phyloP scores from a whole-genome alignment of 2,888 invertebrate species.

The Aphodius sticticus region DNA sequence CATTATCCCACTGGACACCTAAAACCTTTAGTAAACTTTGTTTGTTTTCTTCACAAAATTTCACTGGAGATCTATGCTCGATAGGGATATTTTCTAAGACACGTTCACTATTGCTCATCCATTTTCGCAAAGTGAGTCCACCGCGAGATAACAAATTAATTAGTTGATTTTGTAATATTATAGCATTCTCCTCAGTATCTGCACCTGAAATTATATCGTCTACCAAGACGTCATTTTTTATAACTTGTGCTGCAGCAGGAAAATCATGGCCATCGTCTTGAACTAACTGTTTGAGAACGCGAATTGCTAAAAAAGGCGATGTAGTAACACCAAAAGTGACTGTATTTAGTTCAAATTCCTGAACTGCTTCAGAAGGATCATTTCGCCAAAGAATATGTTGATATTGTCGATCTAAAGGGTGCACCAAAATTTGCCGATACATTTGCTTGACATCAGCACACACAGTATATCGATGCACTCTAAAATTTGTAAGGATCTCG shows the following conservation, averaged over 20 bases:
- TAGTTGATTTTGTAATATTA: not conserved
- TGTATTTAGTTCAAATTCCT: not conserved
- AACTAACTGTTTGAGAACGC: slow-evolving; percentile 7
- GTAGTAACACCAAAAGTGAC: slow-evolving; percentile 11
- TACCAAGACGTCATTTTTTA: slow-evolving; percentile 5
- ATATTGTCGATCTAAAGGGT: not conserved
- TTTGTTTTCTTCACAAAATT: too few species aligned
- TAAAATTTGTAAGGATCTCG: not conserved
- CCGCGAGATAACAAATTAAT: not conserved
- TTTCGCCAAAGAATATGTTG: slow-evolving; percentile 15
- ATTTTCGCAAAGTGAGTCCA: not conserved
- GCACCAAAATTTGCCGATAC: not conserved
- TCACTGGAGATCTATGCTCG: too few species aligned
- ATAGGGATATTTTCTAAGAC: too few species aligned
- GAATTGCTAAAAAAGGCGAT: slow-evolving; percentile 10
- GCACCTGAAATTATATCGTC: slow-evolving; percentile 9
- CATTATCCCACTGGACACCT: too few species aligned
- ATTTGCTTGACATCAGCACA: not conserved
- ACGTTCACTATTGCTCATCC: not conserved
- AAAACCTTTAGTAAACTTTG: too few species aligned
- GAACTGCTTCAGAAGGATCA: not conserved
- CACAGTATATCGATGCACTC: not conserved
- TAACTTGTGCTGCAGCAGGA: not conserved
- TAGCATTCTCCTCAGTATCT: not conserved
- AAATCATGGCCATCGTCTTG: not conserved